These are phyloP conservation scores for Phragmatobia fuliginosa DNA, from an alignment of 2,888 invertebrate species.

Conservation along the genomic window DNA sequence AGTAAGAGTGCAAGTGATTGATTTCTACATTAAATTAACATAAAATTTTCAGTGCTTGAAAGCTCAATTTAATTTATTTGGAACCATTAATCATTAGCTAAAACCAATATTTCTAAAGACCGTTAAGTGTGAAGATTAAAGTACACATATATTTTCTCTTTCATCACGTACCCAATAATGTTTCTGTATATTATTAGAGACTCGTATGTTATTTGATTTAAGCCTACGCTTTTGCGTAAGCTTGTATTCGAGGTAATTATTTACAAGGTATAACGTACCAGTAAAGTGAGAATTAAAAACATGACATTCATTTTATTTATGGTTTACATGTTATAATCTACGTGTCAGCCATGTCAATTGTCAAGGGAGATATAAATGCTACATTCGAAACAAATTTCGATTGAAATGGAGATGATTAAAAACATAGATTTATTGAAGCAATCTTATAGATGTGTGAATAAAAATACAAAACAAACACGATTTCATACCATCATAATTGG, in stretches of 20 bases:
- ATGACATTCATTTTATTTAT: neutral
- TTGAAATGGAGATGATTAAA: too few species aligned
- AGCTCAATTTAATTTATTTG: neutral
- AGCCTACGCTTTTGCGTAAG: neutral
- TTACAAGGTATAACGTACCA: neutral
- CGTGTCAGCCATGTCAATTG: neutral
- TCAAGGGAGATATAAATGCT: neutral
- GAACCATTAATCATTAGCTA: neutral
- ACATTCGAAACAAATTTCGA: too few species aligned
- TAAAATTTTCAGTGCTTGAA: neutral
- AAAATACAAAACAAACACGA: neutral
- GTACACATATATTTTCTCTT: neutral
- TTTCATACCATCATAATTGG: neutral
- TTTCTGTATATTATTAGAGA: neutral
- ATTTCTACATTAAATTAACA: neutral
- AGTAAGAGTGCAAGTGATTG: neutral
- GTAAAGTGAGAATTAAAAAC: neutral
- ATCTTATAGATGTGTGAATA: too few species aligned
- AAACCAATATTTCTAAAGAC: neutral
- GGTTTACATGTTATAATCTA: neutral
- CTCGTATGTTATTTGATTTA: neutral
- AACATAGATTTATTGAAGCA: too few species aligned
- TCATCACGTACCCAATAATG: neutral
- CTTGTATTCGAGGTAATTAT: neutral
- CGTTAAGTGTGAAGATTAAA: neutral